These are phyloP conservation scores for Petrolisthes cinctipes DNA, from an alignment of 2,888 invertebrate species.

Conservation along the genomic window DNA sequence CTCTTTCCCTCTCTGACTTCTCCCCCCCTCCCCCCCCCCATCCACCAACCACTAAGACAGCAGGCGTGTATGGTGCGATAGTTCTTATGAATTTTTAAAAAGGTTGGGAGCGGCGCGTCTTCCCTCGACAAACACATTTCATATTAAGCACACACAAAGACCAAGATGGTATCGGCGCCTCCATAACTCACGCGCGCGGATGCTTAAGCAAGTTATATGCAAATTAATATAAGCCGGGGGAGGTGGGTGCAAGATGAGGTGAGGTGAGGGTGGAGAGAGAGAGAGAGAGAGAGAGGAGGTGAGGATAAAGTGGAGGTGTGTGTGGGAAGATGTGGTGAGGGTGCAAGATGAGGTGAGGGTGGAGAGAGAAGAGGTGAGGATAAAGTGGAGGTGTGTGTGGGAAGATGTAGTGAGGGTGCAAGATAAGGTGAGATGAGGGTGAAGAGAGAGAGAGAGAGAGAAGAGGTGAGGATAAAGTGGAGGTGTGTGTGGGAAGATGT, in stretches of 20 bases:
- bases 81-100: conserved; percentile 57
- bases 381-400: background rate
- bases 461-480: background rate
- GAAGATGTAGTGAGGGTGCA: background rate
- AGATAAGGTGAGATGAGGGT: background rate
- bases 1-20: background rate
- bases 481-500: background rate
- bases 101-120: conserved; percentile 13
- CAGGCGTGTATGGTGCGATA: conserved; percentile 44
- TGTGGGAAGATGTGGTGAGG: background rate
- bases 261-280: background rate
- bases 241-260: conserved; percentile 12
- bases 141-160: conserved; percentile 57
- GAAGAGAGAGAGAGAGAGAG: background rate
- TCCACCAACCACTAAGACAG: conserved; percentile 22
- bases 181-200: conserved; percentile 50
- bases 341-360: background rate
- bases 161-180: conserved; percentile 42
- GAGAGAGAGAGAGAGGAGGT: conserved; percentile 2
- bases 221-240: conserved; percentile 50
- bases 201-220: conserved; percentile 57
- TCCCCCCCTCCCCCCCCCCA: background rate
- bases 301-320: background rate
- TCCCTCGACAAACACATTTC: conserved; percentile 51
- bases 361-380: background rate